Percentiles rank a stretch among this genome's conserved stretches.
phyloP scores from a whole-genome alignment of 1,140 invertebrate species.

The Lithobius niger region DNA sequence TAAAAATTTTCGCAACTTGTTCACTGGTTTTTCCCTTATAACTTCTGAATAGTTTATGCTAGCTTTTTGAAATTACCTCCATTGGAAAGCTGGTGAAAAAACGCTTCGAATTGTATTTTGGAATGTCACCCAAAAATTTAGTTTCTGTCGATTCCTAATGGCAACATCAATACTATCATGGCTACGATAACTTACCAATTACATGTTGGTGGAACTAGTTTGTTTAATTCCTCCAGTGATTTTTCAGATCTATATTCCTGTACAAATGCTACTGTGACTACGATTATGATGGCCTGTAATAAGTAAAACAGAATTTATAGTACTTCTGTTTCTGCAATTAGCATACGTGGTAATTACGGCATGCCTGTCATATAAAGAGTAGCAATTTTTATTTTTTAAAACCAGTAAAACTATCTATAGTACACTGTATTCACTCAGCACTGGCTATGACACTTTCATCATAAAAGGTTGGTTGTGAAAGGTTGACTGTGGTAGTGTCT shows the following conservation, averaged over 20 bases:
- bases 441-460: too few species aligned
- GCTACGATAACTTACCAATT: constrained; percentile 34
- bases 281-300: constrained; percentile 72
- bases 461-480: too few species aligned
- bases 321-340: not conserved
- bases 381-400: not conserved
- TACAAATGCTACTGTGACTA: constrained; percentile 98
- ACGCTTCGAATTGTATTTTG: too few species aligned
- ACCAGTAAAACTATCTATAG: not conserved
- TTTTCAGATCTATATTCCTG: constrained; percentile 99
- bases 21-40: too few species aligned
- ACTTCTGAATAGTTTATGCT: too few species aligned
- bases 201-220: constrained; percentile 69
- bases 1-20: too few species aligned
- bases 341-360: not conserved
- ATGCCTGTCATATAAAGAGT: not conserved
- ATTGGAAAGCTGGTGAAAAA: too few species aligned
- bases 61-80: too few species aligned
- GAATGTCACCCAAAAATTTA: too few species aligned
- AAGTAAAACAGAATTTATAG: constrained; percentile 16
- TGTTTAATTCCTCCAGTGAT: constrained; percentile 95
- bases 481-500: too few species aligned
- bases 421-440: too few species aligned
- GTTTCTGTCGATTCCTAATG: too few species aligned
- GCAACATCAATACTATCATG: constrained; percentile 4